Evolutionary conservation across 2,113 vertebrate genomes (phyloP), one percentile per base, ranked within the genome.

Genomic region (Reinhardtius hippoglossoides): DNA sequence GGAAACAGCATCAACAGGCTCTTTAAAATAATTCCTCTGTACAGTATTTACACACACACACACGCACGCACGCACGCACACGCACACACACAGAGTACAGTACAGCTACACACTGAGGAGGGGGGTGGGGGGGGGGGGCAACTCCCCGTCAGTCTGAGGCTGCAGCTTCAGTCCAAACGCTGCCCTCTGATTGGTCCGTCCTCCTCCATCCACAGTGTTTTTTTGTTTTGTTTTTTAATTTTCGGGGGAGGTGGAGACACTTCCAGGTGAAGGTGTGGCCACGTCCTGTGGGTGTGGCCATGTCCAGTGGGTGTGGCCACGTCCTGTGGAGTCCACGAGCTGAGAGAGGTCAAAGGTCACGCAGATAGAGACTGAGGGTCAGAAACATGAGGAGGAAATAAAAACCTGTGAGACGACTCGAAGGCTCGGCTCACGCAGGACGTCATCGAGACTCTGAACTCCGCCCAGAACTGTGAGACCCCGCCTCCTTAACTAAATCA

Each of bases 1-100:
- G 82, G 79, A 92, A 91, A 93, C 91, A 89, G 90, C 93, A 93
- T 93, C 89, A 90, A 90, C 91, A 92, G 92, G 86, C 88, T 92
- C 92, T 96, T 97, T 96, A 96, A 96, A 96, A 96, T 96, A 94
- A 96, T 95, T 95, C 94, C 94, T 95, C 96, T 97, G 96, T 97
- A 98, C 96, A 97, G 80, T 97, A 97, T 98, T 93, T 97, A 98
- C 97, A 98, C 92, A 95, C 84, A 80, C 76, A 57, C 87, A 21
- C 76, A n/a, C 76, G 52, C 87, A 21, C 76, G 6, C 27, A 27
- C 26, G 26, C 97, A 98, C 92, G 23, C 97, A 98, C 92, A 95
- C 84, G 98, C 92, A 64, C 58, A 80, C 57, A 79, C 64, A 80
- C 67, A 81, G 2, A 84, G 74, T 70, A 86, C 79, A 80, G 78